A percentile compares a stretch with the other conserved stretches of the same genome.
These are phyloP conservation scores for Oscheius sp. DNA, from an alignment of 2,888 invertebrate species.

Conservation along the genomic window DNA sequence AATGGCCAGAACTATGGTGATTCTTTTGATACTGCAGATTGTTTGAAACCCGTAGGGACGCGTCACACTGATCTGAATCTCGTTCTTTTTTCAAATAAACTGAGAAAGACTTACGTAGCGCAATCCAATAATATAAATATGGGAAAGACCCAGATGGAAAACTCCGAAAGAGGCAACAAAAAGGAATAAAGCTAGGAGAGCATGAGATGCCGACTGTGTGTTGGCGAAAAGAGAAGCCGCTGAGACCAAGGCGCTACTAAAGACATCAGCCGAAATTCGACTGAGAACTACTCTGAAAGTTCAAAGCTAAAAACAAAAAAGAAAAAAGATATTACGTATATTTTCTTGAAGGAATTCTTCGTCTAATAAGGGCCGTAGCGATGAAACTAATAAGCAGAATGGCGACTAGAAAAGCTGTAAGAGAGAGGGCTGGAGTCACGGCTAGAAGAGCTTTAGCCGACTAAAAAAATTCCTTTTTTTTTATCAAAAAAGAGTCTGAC, in stretches of 20 bases:
- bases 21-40: conserved; percentile 43
- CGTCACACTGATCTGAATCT: conserved; percentile 49
- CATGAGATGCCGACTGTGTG: conserved; percentile 47
- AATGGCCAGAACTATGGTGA: conserved; percentile 38
- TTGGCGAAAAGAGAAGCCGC: conserved; percentile 47
- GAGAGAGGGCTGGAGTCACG: conserved; percentile 46
- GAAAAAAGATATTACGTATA: conserved; percentile 39
- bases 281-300: conserved; percentile 48
- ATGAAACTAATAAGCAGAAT: conserved; percentile 45
- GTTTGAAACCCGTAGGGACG: conserved; percentile 54
- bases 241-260: conserved; percentile 46
- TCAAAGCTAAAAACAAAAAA: not conserved
- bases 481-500: not conserved
- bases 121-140: conserved; percentile 50
- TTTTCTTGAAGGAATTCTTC: conserved; percentile 52
- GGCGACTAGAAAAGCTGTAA: conserved; percentile 37
- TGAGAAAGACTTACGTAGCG: conserved; percentile 46
- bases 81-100: not conserved
- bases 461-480: conserved; percentile 32
- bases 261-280: conserved; percentile 46
- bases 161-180: conserved; percentile 58
- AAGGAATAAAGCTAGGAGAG: conserved; percentile 56
- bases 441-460: conserved; percentile 40
- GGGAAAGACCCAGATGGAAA: conserved; percentile 53
- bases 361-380: conserved; percentile 40